Evolutionary conservation across 1,140 invertebrate species (phyloP), one percentile per base, ranked within the genome.

Genomic region (Cydia amplana): DNA sequence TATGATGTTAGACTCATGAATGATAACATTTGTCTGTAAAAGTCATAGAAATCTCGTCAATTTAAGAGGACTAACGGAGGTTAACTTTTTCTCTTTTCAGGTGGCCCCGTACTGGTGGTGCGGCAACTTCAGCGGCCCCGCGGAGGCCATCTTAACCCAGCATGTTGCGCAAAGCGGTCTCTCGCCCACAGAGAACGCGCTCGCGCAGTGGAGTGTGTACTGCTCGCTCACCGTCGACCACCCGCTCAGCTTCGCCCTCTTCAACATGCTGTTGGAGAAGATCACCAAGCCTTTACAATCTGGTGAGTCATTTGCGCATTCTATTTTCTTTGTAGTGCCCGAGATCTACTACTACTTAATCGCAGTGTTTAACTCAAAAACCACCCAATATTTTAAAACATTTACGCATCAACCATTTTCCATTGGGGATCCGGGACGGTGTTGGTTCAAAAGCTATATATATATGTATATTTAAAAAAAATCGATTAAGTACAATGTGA

Each of bases 161-260:
- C 98, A 99, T 92, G 95, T 96, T 40, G 97, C 97, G 12, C 98
- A 99, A 90, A 97, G 98, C 77, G 98, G 98, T 23, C 91, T 99
- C 6, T 94, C 94, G 0, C 92, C 91, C 2, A 94, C 93, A 7
- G 95, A 96, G 83, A 94, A 96, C 74, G 88, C 93, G 2, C 87
- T 97, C 0, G 94, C 96, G 20, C 95, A 96, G 85, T 97, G 96
- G 96, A 90, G 95, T 51, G 96, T 97, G 60, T 97, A 95, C 87
- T 94, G 95, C 25, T 94, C 94, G 10, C 94, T 97, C 25, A 96
- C 97, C 80, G 91, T 94, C 73, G 96, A 96, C 74, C 96, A 97
- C 87, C 95, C 96, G 2, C 90, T 97, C 1, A 96, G 95, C 91
- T 97, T 96, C 84, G 93, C 93, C 5, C 89, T 97, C 51, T 97